Base-by-base conservation (phyloP, 2,113 vertebrate genomes). In the Pterocles orientalis region DNA sequence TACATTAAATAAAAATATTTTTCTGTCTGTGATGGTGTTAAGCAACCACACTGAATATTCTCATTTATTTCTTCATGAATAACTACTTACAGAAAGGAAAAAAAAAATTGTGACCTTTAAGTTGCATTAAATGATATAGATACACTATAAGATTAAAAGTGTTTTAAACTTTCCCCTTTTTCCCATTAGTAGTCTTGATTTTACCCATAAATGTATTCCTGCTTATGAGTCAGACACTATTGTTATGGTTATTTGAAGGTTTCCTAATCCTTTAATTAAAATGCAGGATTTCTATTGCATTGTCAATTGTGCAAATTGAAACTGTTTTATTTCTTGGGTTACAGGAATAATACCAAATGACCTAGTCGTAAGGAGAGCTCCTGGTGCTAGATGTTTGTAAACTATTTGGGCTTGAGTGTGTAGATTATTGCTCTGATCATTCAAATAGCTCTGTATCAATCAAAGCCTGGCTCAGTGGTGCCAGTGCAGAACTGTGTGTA, bases 251-350 rank as follows among this genome's bases (percentile, higher is more conserved):
- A 58, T 53, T n/a, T 95, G 81, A 62, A 68, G 64, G 23, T 85
- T 91, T 95, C 89, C 82, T 97, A 88, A 62, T 66, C 16, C 68
- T 95, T 95, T 95, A 76, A 90, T 90, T 92, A 84, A 95, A 96
- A 66, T 60, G 21, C 29, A 80, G 53, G 19, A 66, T 96, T 71
- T 95, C 17, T 90, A 43, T 87, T 92, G n/a, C 17, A 18, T 73
- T 43, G 9, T 8, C 72, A 64, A 62, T 11, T 23, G 48, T 58
- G 10, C 17, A 80, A 68, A 77, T 61, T 34, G 14, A 76, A 92
- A 62, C 3, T 1, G n/a, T 56, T 75, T 48, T 70, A 20, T 64
- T 69, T 90, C 23, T 72, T 82, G 5, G 0, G 88, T 73, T 93
- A 39, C 21, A 66, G 36, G 85, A 77, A 34, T 65, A 80, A 25